Evolutionary conservation across 2,888 invertebrate genomes (phyloP).

Genomic region (Drosophila stalkeri): DNA sequence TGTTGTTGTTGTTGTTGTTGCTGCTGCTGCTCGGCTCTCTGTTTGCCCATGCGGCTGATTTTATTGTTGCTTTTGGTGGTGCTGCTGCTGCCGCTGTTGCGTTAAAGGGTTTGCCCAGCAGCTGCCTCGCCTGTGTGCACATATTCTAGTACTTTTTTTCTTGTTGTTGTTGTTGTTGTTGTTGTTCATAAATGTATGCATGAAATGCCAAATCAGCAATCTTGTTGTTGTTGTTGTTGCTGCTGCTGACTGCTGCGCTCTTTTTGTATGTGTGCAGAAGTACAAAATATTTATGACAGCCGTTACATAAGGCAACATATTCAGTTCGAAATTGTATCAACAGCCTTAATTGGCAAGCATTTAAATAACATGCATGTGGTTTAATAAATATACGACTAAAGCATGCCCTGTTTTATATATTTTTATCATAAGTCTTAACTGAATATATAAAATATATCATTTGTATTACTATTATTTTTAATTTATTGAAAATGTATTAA

Average conservation of each 20-base stretch:
- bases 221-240: slow-evolving; percentile 2
- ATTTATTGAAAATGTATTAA: too few species aligned
- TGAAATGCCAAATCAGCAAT: slow-evolving; percentile 32
- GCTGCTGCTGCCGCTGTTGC: slow-evolving; percentile 36
- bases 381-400: background rate
- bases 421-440: too few species aligned
- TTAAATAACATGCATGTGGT: background rate
- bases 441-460: too few species aligned
- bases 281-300: slow-evolving; percentile 33
- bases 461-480: too few species aligned
- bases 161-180: background rate
- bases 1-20: slow-evolving; percentile 14
- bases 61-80: slow-evolving; percentile 16
- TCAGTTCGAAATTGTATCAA: slow-evolving; percentile 14
- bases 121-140: slow-evolving; percentile 10
- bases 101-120: slow-evolving; percentile 48
- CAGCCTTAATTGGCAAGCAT: slow-evolving; percentile 14
- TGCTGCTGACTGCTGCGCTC: background rate
- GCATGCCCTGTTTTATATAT: background rate
- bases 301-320: slow-evolving; percentile 17
- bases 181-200: slow-evolving; percentile 23
- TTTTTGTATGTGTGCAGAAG: background rate
- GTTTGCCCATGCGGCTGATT: slow-evolving; percentile 21
- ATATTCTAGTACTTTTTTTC: slow-evolving; percentile 9
- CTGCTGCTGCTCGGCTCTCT: slow-evolving; percentile 21